Base-by-base conservation (phyloP, 1,140 invertebrate species). In the Calosoma granatense region DNA sequence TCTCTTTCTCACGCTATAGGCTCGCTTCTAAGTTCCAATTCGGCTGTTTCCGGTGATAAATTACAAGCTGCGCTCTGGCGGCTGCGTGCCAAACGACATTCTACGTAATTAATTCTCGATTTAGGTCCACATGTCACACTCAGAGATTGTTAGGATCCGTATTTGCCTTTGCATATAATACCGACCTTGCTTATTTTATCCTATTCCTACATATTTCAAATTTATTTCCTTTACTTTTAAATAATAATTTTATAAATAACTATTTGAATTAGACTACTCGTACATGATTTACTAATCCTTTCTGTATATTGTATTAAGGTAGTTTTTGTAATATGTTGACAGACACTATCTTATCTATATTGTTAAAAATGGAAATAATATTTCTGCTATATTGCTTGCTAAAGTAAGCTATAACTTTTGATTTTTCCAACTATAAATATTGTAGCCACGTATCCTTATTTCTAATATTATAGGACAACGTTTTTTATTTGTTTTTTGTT, bases 101-200 rank as follows among this genome's bases (percentile, higher is more conserved):
- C 30, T 22, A 22, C 22, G 56, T 58, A 58, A 58, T 58, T 58
- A 58, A 58, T 58, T 58, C 51, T 20, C 47, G 47, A 58, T 58
- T 58, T 58, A 43, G 51, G 39, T 23, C 51, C 56, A 30, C 41
- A 22, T 39, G 56, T 58, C 56, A 58, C 21, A 54, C 17, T 36
- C 56, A 58, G 56, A 30, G 56, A 51, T 36, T 36, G 26, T 36
- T 36, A 36, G 26, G 26, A 36, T n/a, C n/a, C 26, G n/a, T 36
- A 36, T 36, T 36, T 36, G 26, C 26, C 26, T 6, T 6, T 9
- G 6, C 26, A 36, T 36, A n/a, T n/a, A n/a, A n/a, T n/a, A n/a
- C n/a, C n/a, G n/a, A n/a, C n/a, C n/a, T n/a, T n/a, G n/a, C n/a
- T n/a, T n/a, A n/a, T n/a, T n/a, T n/a, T n/a, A n/a, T n/a, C n/a